Evolutionary conservation across 2,888 invertebrate species (phyloP), one percentile per base, ranked within the genome.

Genomic region (Parelbella ahira): DNA sequence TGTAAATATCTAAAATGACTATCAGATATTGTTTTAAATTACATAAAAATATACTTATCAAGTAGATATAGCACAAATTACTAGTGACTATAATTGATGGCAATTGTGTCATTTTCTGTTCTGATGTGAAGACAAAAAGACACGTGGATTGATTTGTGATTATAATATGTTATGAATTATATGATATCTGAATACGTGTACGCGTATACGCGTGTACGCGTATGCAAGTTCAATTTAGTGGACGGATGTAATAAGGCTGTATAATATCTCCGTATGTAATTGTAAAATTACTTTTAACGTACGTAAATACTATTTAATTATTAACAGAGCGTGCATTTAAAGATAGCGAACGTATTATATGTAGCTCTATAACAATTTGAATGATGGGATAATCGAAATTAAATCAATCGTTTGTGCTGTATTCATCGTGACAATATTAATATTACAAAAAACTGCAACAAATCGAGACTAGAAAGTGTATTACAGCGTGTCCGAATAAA

Each of bases 391-490:
- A n/a, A n/a, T n/a, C n/a, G n/a, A n/a, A n/a, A n/a, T n/a, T n/a
- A n/a, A n/a, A n/a, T n/a, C n/a, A n/a, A n/a, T 24, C 29, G 36
- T 30, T 45, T 36, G 34, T 18, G 27, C 19, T 23, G 23, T 34
- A 23, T 30, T 25, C 19, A 18, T 13, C 6, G 25, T 44, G 33
- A 51, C 44, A 51, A 52, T 56, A 61, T 61, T 54, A 60, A 63
- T 56, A 60, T 61, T 54, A 60, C 61, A 67, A 70, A 63, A 67
- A 70, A 63, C 66, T 71, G 71, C 63, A 69, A 64, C 68, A 71
- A 70, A 76, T 76, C 63, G 77, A 83, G 84, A 86, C 84, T 86
- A 86, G 84, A 86, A 79, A 81, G 76, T 81, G 78, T 79, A 70
- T 68, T 68, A 63, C 58, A 58, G 64, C 68, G 62, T 58, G 48